Percentiles rank a stretch among this genome's conserved stretches.
Conservation (phyloP, 2,888 invertebrate species). For the Latheticus oryzae region DNA sequence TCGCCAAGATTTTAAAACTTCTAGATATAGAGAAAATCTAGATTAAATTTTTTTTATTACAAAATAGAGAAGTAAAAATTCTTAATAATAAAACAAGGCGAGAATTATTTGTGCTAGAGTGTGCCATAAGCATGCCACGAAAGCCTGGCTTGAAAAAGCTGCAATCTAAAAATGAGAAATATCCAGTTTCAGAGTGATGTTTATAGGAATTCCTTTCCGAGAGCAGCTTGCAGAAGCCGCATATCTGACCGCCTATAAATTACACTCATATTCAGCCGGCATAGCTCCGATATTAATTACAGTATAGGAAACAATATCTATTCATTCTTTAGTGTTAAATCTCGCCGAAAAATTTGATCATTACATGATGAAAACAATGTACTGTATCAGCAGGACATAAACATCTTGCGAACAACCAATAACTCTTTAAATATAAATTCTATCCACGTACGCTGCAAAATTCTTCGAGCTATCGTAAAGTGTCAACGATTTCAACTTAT, state of each 20-base stretch:
- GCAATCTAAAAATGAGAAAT: conserved; percentile 28
- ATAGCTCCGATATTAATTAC: conserved; percentile 32
- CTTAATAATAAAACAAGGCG: conserved; percentile 1
- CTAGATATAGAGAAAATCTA: too few species aligned
- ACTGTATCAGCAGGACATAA: conserved; percentile 41
- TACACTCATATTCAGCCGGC: conserved; percentile 32
- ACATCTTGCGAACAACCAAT: conserved; percentile 44
- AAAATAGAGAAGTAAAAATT: neutral
- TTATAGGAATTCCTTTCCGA: conserved; percentile 39
- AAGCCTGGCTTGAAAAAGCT: conserved; percentile 6
- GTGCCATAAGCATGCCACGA: conserved; percentile 3
- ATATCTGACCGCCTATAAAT: conserved; percentile 42
- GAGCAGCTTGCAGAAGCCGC: conserved; percentile 29
- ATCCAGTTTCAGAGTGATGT: conserved; percentile 27
- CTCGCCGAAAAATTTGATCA: too few species aligned
- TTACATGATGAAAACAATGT: conserved; percentile 34
- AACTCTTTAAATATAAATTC: conserved; percentile 48
- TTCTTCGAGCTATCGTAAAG: conserved; percentile 50
- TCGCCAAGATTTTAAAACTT: neutral
- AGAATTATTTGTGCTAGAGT: neutral
- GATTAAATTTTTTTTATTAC: neutral
- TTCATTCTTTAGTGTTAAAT: too few species aligned
- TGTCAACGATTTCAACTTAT: conserved; percentile 56
- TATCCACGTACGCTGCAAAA: conserved; percentile 51
- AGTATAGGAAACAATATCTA: too few species aligned